Conservation (phyloP, 1,140 invertebrate genomes). For the Pachyrhynchus sulphureomaculatus region DNA sequence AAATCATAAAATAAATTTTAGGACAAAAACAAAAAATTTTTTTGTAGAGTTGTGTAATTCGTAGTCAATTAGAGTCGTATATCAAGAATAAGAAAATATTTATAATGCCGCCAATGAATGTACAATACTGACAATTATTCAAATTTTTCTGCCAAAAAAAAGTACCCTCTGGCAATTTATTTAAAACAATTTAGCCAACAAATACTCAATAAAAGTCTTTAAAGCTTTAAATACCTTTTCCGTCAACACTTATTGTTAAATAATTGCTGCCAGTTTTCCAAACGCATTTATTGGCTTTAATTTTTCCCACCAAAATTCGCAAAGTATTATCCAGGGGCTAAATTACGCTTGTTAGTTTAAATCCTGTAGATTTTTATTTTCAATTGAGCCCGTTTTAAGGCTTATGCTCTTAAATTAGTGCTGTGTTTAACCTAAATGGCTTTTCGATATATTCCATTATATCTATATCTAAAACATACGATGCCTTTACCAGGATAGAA, state of each 20-base stretch:
- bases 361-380: slow-evolving; percentile 33
- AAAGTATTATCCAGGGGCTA: slow-evolving; percentile 25
- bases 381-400: slow-evolving; percentile 30
- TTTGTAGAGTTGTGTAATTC: too few relatives aligned
- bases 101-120: too few relatives aligned
- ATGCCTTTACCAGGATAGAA: slow-evolving; percentile 14
- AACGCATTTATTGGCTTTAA: slow-evolving; percentile 29
- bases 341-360: slow-evolving; percentile 32
- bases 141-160: too few relatives aligned
- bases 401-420: slow-evolving; percentile 27
- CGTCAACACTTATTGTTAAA: slow-evolving; percentile 14
- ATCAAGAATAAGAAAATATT: too few relatives aligned
- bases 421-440: slow-evolving; percentile 26
- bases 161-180: background rate
- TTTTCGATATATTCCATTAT: slow-evolving; percentile 32
- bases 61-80: too few relatives aligned
- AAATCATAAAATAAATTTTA: too few relatives aligned
- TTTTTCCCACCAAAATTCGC: slow-evolving; percentile 28
- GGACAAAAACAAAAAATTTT: too few relatives aligned
- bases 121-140: too few relatives aligned
- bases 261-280: slow-evolving; percentile 15
- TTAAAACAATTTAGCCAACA: background rate
- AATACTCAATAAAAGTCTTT: background rate
- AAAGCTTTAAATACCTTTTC: slow-evolving; percentile 5
- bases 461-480: slow-evolving; percentile 22